phyloP scores from a whole-genome alignment of 2,113 vertebrate species.

The Rhabdornis inornatus region DNA sequence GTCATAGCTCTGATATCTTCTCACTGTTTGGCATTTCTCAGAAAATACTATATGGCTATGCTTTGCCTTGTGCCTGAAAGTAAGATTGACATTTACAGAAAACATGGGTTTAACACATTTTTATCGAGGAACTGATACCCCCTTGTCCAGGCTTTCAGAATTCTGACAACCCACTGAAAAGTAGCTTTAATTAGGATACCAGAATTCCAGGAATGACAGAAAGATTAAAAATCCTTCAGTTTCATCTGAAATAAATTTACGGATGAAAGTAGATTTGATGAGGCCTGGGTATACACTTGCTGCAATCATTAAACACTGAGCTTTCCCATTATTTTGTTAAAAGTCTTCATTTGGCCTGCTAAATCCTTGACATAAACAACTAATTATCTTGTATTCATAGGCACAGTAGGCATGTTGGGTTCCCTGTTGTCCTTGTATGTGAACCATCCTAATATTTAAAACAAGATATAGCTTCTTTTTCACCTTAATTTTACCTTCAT shows the following conservation, averaged over 20 bases:
- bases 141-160: not conserved
- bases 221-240: not conserved
- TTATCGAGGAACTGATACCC: not conserved
- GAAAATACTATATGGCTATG: not conserved
- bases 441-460: not conserved
- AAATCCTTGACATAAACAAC: not conserved
- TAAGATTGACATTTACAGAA: not conserved
- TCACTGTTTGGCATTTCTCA: not conserved
- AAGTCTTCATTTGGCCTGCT: not conserved
- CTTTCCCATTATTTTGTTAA: not conserved
- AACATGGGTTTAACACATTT: not conserved
- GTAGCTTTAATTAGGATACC: not conserved
- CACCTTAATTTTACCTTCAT: not conserved
- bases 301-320: not conserved
- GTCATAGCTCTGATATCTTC: not conserved
- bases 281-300: not conserved
- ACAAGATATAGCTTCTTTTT: not conserved
- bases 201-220: not conserved
- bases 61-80: not conserved
- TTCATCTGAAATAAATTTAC: not conserved
- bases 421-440: not conserved
- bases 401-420: not conserved
- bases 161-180: not conserved
- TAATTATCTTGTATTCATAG: not conserved
- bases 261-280: not conserved